Evolutionary conservation across 2,113 vertebrate genomes (phyloP).

Genomic region (Lepisosteus oculatus): DNA sequence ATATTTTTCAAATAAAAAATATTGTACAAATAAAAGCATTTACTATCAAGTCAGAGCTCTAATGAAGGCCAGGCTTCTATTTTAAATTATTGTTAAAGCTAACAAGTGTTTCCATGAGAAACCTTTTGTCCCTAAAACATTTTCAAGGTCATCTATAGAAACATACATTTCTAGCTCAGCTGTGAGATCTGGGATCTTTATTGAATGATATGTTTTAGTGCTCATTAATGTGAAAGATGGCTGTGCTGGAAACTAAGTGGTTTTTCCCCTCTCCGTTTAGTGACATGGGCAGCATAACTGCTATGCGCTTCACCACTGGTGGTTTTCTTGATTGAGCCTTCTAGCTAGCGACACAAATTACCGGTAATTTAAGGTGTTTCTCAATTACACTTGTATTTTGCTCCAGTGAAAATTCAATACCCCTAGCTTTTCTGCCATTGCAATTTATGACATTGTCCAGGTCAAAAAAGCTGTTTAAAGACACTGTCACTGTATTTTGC

Average conservation of each 20-base stretch:
- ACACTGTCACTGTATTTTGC: not conserved
- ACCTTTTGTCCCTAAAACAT: not conserved
- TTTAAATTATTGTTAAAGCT: too few species aligned
- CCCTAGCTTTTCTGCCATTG: conserved; percentile 15
- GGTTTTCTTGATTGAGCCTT: conserved; percentile 53
- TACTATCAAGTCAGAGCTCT: too few species aligned
- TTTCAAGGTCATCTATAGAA: not conserved
- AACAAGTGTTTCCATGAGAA: not conserved
- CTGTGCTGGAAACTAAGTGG: not conserved
- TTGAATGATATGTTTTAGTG: not conserved
- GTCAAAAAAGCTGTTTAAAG: conserved; percentile 2
- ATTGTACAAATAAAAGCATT: too few species aligned
- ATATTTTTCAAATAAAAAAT: too few species aligned
- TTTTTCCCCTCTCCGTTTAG: conserved; percentile 6
- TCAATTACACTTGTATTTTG: conserved; percentile 51
- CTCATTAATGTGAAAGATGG: conserved; percentile 5
- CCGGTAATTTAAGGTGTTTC: conserved; percentile 48
- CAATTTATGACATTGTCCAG: conserved; percentile 3
- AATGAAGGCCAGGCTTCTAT: too few species aligned
- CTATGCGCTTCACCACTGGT: conserved; percentile 42
- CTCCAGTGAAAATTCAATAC: conserved; percentile 51
- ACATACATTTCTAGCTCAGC: not conserved
- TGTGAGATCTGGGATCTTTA: not conserved
- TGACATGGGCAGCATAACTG: conserved; percentile 20
- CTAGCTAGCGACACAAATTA: conserved; percentile 52